These are phyloP conservation scores for Atethmia centrago DNA, from an alignment of 2,888 invertebrate genomes.

Conservation along the genomic window DNA sequence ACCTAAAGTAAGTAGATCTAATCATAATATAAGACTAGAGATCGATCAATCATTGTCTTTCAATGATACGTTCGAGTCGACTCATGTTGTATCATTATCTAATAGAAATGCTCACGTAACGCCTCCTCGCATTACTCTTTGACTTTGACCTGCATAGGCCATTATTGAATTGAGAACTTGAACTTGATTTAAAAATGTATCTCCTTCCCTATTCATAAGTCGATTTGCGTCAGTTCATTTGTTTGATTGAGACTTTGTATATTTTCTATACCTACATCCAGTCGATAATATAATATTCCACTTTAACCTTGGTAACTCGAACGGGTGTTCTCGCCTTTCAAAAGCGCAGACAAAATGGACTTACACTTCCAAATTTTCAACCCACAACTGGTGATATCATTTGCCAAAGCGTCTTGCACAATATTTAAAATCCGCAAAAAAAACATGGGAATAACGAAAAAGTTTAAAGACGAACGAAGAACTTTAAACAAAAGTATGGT, in stretches of 20 bases:
- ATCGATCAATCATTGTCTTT: constrained; percentile 32
- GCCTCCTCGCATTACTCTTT: constrained; percentile 42
- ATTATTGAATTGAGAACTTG: constrained; percentile 30
- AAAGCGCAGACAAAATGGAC: constrained; percentile 30
- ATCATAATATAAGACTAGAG: constrained; percentile 7
- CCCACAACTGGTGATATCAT: constrained; percentile 48
- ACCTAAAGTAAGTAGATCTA: constrained; percentile 21
- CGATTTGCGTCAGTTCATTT: neutral
- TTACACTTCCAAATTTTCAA: constrained; percentile 47
- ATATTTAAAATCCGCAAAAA: neutral
- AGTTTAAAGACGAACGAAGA: too few relatives aligned
- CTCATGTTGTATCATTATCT: constrained; percentile 41
- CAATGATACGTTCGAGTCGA: constrained; percentile 29
- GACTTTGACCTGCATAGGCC: constrained; percentile 57
- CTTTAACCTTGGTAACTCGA: constrained; percentile 31
- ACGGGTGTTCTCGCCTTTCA: constrained; percentile 43
- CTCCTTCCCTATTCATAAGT: constrained; percentile 10
- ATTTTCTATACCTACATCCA: constrained; percentile 4
- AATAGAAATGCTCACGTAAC: constrained; percentile 48
- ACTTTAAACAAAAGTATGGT: too few relatives aligned
- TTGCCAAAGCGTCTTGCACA: constrained; percentile 36
- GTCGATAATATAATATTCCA: constrained; percentile 5
- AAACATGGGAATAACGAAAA: neutral
- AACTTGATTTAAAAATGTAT: constrained; percentile 23
- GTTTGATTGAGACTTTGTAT: neutral